phyloP scores from a whole-genome alignment of 64 coral and sea anemone species.

The Dendrophyllia cribrosa region DNA sequence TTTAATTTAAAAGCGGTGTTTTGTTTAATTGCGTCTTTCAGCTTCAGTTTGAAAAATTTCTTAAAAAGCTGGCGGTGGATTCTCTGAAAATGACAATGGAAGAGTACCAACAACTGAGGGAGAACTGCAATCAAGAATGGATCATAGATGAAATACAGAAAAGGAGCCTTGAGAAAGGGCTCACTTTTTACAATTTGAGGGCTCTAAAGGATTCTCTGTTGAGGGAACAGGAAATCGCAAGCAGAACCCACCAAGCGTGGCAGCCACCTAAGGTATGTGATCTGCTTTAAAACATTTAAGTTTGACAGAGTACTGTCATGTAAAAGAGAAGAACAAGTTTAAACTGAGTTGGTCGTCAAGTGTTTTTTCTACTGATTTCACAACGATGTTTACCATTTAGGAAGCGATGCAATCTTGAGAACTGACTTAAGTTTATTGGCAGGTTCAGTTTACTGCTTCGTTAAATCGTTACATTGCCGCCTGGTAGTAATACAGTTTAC shows the following conservation, averaged over 20 bases:
- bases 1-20: too few species aligned
- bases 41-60: conserved; percentile 14
- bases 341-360: too few species aligned
- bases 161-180: not conserved
- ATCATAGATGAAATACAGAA: conserved; percentile 20
- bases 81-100: not conserved
- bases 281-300: not conserved
- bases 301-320: too few species aligned
- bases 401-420: too few species aligned
- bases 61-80: conserved; percentile 8
- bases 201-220: conserved; percentile 9
- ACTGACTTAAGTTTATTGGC: too few species aligned
- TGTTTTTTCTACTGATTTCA: too few species aligned
- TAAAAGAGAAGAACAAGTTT: too few species aligned
- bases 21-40: not conserved
- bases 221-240: not conserved
- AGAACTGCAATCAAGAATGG: not conserved
- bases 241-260: conserved; percentile 4
- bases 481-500: too few species aligned
- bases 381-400: too few species aligned
- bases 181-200: not conserved
- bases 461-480: too few species aligned
- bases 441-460: too few species aligned
- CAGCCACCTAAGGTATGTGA: conserved; percentile 25
- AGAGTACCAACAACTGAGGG: conserved; percentile 15